Conservation (phyloP, 2,797 vertebrate species). For the Micromesistius poutassou region DNA sequence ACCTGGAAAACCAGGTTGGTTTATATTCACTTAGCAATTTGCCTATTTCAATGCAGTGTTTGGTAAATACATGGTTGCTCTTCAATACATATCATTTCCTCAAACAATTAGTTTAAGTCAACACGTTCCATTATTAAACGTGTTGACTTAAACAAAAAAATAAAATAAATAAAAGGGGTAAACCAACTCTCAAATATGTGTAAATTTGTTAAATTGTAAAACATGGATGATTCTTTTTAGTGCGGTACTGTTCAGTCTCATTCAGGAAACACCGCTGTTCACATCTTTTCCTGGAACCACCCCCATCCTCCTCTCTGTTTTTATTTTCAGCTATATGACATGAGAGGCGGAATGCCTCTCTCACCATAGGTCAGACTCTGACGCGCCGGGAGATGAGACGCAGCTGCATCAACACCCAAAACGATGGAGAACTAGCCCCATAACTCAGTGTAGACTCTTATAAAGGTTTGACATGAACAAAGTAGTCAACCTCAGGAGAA, state of each 20-base stretch:
- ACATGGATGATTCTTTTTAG: neutral
- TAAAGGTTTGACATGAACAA: neutral
- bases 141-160: neutral
- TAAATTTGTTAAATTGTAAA: too few species aligned
- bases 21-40: neutral
- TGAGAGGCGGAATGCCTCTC: neutral
- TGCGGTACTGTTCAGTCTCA: neutral
- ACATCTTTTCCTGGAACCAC: neutral
- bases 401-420: neutral
- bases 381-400: neutral
- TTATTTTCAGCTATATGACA: neutral
- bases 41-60: neutral
- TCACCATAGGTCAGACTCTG: constrained; percentile 6
- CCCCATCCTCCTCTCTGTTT: neutral
- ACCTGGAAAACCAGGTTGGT: constrained; percentile 47
- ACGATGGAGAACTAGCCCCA: neutral
- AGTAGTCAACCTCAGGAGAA: neutral
- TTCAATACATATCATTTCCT: too few species aligned
- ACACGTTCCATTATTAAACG: neutral
- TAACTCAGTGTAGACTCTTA: neutral
- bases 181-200: neutral
- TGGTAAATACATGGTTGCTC: neutral
- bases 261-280: neutral
- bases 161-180: neutral
- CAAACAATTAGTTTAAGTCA: too few species aligned